A percentile compares a stretch with the other conserved stretches of the same genome.
Evolutionary conservation across 2,888 invertebrate genomes (phyloP).

Genomic region (Maniola hyperantus): DNA sequence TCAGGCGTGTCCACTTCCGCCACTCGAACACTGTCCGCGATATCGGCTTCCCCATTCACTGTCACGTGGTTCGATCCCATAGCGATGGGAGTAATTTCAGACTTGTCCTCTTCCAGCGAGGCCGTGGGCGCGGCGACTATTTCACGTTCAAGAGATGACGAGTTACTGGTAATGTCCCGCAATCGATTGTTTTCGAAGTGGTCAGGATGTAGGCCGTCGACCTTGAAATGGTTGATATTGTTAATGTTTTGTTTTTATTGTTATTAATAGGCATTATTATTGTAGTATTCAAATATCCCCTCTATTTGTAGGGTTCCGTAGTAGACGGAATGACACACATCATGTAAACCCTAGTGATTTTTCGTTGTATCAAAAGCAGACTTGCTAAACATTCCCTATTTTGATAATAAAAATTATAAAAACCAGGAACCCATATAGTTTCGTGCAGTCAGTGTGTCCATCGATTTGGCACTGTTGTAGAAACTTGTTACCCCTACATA

Average conservation of each 20-base stretch:
- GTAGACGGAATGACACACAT: too few relatives aligned
- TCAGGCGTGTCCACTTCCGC: slow-evolving; percentile 58
- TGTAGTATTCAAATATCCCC: too few relatives aligned
- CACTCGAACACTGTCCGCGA: slow-evolving; percentile 36
- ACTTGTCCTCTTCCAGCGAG: slow-evolving; percentile 29
- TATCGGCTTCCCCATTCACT: slow-evolving; percentile 36
- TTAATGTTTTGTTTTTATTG: neutral
- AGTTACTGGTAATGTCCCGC: slow-evolving; percentile 56
- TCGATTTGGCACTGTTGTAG: too few relatives aligned
- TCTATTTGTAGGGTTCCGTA: too few relatives aligned
- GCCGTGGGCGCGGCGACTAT: slow-evolving; percentile 45
- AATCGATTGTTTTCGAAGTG: slow-evolving; percentile 59
- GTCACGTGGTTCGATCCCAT: slow-evolving; percentile 3
- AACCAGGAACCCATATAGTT: too few relatives aligned
- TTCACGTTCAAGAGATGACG: slow-evolving; percentile 72
- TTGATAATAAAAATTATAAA: too few relatives aligned
- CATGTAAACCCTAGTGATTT: too few relatives aligned
- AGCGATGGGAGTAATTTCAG: slow-evolving; percentile 1
- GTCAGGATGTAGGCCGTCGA: slow-evolving; percentile 66
- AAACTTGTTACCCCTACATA: too few relatives aligned
- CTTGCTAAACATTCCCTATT: too few relatives aligned
- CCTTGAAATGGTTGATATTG: slow-evolving; percentile 46
- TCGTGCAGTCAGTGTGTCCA: too few relatives aligned
- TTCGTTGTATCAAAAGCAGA: too few relatives aligned
- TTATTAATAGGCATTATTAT: neutral